Evolutionary conservation across 2,888 invertebrate genomes (phyloP), one percentile per base, ranked within the genome.

Genomic region (Rhimphoctona megacephalus): DNA sequence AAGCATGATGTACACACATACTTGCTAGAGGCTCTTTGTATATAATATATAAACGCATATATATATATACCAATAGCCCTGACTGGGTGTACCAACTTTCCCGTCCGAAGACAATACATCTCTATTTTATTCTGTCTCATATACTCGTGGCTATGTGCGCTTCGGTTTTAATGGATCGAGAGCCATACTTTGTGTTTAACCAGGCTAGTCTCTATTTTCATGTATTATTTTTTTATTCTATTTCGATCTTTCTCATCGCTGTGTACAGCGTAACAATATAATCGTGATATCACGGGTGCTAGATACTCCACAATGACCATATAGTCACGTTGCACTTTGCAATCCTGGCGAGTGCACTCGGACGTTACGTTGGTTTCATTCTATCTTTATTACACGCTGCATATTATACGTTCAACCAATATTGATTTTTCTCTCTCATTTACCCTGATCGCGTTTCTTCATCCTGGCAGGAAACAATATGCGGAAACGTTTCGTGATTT

Each of bases 31-130:
- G 30, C 33, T 61, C 57, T 79, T 57, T 25, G 14, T 57, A 33
- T 73, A 17, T 76, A 76, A 33, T 78, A 78, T 88, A 85, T 46
- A n/a, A 66, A 25, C 39, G 39, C 9, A 9, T 64, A 72, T n/a
- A 61, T 69, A 33, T 57, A 36, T 43, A 49, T 36, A 61, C 88
- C 17, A 8, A 33, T 33, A 5, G 85, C 87, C 88, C 61, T 30
- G 49, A 57, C 69, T 39, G 43, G 57, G 67, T 49, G 74, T 19
- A 49, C 69, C 90, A 90, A 90, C 91, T 91, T 89, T 89, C 90
- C 89, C 57, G 88, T 90, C 89, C 87, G 90, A 91, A 91, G 90
- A 91, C 91, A 92, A 91, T 91, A 92, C 92, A 90, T 92, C 92
- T 92, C 91, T 92, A 92, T 92, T 91, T 92, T 92, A 92, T 91